Conservation (phyloP, 2,113 vertebrate genomes). For the Chlorodrepanis virens region DNA sequence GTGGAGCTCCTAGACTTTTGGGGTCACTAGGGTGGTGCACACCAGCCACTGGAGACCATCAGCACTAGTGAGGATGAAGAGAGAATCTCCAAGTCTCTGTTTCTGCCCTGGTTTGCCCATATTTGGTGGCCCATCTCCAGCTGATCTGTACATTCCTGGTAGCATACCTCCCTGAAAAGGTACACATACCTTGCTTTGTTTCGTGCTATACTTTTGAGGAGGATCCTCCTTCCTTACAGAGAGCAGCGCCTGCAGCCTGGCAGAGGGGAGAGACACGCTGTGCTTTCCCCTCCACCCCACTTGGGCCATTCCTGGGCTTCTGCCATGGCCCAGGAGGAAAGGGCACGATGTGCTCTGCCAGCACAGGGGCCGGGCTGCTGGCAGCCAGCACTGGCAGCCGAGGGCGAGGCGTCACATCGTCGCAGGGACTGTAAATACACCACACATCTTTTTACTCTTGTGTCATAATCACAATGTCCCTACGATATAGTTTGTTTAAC, state of each 20-base stretch:
- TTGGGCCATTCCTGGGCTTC: neutral
- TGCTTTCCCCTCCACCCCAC: neutral
- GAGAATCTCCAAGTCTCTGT: neutral
- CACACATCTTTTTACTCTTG: neutral
- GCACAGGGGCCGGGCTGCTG: neutral
- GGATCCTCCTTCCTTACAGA: neutral
- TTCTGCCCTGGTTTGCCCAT: neutral
- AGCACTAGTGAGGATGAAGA: neutral
- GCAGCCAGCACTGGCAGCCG: neutral
- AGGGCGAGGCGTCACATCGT: neutral
- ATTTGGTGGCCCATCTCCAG: neutral
- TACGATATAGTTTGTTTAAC: conserved; percentile 38
- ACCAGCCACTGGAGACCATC: neutral
- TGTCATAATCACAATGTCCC: neutral
- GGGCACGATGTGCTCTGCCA: neutral
- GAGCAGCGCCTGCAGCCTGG: neutral
- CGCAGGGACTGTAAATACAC: neutral
- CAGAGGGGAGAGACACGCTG: neutral
- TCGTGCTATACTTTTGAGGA: neutral
- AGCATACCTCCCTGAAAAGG: neutral
- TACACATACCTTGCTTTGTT: neutral
- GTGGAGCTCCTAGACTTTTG: neutral
- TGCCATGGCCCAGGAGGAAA: neutral
- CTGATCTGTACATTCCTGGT: neutral
- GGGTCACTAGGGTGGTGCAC: neutral